These are phyloP conservation scores for Diplodus puntazzo DNA, from an alignment of 2,797 vertebrate species.

Conservation along the genomic window DNA sequence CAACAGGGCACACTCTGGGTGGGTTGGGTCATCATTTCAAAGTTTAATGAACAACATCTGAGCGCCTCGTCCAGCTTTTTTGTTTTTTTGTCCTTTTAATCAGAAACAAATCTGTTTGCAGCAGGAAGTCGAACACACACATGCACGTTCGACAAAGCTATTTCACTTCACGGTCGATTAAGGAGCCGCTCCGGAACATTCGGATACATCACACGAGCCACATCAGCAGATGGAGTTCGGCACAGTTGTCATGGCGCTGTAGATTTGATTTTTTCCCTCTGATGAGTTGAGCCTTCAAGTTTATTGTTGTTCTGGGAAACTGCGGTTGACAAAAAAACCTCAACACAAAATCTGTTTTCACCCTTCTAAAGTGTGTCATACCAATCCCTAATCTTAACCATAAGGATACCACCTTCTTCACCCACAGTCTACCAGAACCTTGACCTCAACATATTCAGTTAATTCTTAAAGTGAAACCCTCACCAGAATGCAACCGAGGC, in stretches of 20 bases:
- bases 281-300: neutral
- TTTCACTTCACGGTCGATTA: constrained; percentile 1
- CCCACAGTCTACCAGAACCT: no score
- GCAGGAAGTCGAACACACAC: neutral
- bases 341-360: neutral
- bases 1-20: neutral
- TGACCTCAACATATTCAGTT: no score
- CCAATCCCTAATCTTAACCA: neutral
- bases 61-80: neutral
- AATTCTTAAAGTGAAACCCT: no score
- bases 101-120: neutral
- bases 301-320: neutral
- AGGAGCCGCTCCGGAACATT: neutral
- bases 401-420: no score
- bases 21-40: neutral
- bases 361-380: neutral
- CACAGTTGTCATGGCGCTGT: neutral
- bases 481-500: no score
- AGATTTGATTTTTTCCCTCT: neutral
- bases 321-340: neutral
- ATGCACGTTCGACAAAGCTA: neutral
- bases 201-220: neutral
- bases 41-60: neutral
- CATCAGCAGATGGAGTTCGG: neutral
- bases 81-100: neutral